phyloP scores from a whole-genome alignment of 2,113 vertebrate species.

The Tachysurus fulvidraco region DNA sequence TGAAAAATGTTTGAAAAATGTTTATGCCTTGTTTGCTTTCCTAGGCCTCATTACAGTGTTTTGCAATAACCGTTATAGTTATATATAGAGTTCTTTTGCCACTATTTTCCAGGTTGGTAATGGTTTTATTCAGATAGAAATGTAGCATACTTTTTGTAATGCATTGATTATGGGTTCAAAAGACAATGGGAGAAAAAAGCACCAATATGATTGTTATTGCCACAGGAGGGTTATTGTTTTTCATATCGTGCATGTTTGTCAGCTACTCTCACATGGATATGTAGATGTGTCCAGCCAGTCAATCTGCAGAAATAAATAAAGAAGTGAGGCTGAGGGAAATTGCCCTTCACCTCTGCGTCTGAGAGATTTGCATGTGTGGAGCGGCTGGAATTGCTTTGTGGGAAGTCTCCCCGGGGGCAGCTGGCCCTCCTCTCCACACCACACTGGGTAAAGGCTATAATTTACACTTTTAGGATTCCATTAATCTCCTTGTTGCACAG shows the following conservation, averaged over 20 bases:
- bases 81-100: conserved; percentile 38
- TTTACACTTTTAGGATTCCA: conserved; percentile 82
- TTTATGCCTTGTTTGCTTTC: conserved; percentile 29
- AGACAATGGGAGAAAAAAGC: conserved; percentile 6
- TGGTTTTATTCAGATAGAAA: conserved; percentile 16
- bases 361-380: conserved; percentile 72
- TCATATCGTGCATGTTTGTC: conserved; percentile 13
- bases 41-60: conserved; percentile 32
- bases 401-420: conserved; percentile 69
- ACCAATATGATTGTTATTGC: conserved; percentile 29
- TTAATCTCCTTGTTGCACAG: conserved; percentile 73
- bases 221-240: conserved; percentile 17
- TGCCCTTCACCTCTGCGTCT: conserved; percentile 76
- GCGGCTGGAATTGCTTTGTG: conserved; percentile 77
- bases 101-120: conserved; percentile 41
- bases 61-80: conserved; percentile 24
- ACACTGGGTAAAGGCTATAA: conserved; percentile 75
- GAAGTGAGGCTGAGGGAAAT: conserved; percentile 71
- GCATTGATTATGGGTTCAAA: conserved; percentile 30
- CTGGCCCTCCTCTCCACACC: conserved; percentile 67
- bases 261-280: conserved; percentile 42
- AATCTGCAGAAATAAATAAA: conserved; percentile 56
- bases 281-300: conserved; percentile 57
- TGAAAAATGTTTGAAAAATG: conserved; percentile 39
- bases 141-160: neutral